Evolutionary conservation across 2,888 invertebrate genomes (phyloP), one percentile per base, ranked within the genome.

Genomic region (Lepidocyrtoides sp.): DNA sequence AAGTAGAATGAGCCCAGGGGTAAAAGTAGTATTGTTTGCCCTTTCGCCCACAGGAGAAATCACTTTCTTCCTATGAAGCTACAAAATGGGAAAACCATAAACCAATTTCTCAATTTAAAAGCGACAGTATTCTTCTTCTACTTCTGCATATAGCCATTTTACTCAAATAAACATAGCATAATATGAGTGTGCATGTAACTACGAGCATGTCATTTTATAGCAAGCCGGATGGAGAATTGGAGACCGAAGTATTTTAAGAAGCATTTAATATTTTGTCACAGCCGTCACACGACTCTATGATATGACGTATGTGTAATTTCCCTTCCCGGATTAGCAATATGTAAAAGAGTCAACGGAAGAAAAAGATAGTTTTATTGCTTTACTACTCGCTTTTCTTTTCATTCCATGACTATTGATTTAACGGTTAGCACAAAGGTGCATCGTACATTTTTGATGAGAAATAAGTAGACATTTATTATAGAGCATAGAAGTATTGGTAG

Each of bases 341-440:
- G 7, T 29, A 8, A 44, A 72, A 48, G 51, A 77, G 51, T 51
- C 77, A 77, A 8, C n/a, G 5, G 77, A 17, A 48, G 29, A n/a
- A 1, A 29, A 17, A 41, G 0, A n/a, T 0, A 36, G 17, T 44
- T 17, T 10, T 69, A 4, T n/a, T 12, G 20, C 36, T 75, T 17
- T 14, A 12, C 29, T 32, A n/a, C 36, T 0, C 32, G 44, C 20
- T 12, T 20, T 7, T 41, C 41, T 41, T 7, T 26, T 77, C 72
- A 72, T 51, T 69, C 20, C 20, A n/a, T 77, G 48, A 51, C 51
- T 77, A 77, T 77, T 77, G 77, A 77, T 77, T 77, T 77, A 77
- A 72, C 44, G 72, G 72, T 4, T 23, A 77, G 29, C 12, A 17
- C 41, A 77, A 26, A 77, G 29, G 14, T 14, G 20, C 26, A 2